Evolutionary conservation across 2,113 vertebrate genomes (phyloP).

Genomic region (Lepidothrix coronata): DNA sequence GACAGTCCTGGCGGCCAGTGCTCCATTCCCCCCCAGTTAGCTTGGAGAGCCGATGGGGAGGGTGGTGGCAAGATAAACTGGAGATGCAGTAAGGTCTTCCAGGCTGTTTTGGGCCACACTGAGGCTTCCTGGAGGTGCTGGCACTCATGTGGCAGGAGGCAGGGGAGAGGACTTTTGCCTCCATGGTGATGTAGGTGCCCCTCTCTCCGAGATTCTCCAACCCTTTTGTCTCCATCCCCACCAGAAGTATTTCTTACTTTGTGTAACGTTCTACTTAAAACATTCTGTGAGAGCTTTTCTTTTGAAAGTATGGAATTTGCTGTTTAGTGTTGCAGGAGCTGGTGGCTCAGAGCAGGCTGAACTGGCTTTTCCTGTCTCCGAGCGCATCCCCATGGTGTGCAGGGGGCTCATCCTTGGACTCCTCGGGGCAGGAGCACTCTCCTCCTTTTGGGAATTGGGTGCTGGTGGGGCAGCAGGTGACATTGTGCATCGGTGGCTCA

Average conservation of each 20-base stretch:
- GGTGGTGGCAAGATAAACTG: not conserved
- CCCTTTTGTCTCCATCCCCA: not conserved
- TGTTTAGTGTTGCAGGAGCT: not conserved
- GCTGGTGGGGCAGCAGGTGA: not conserved
- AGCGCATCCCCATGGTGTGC: fast-evolving
- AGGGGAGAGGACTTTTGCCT: not conserved
- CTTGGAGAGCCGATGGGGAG: fast-evolving
- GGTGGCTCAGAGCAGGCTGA: not conserved
- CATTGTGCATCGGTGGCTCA: fast-evolving
- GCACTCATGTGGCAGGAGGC: not conserved
- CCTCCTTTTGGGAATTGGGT: fast-evolving
- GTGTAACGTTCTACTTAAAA: not conserved
- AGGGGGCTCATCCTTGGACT: not conserved
- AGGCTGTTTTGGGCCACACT: not conserved
- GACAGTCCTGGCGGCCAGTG: fast-evolving
- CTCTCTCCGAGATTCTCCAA: not conserved
- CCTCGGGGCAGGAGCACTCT: not conserved
- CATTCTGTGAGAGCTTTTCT: not conserved
- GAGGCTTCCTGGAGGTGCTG: not conserved
- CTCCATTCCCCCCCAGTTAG: fast-evolving
- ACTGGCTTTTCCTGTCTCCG: not conserved
- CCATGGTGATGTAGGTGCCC: no score
- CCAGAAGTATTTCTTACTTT: not conserved
- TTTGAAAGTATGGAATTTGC: fast-evolving
- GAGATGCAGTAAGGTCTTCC: not conserved